Percentiles rank a stretch among this genome's conserved stretches.
These are phyloP conservation scores for Stegodyphus dumicola DNA, from an alignment of 1,140 invertebrate species.

Conservation along the genomic window DNA sequence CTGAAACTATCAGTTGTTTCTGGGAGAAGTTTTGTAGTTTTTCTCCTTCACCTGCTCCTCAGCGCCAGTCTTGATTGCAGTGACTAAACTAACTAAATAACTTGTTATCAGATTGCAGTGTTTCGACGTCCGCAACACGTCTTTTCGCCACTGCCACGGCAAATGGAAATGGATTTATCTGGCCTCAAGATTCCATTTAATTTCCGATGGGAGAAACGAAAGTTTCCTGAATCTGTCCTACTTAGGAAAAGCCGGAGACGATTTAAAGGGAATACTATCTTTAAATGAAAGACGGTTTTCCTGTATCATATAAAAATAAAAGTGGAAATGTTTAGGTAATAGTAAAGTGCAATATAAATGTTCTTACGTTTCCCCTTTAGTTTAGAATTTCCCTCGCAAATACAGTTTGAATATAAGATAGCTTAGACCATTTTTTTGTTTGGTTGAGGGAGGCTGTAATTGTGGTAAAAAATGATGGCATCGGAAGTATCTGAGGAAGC, in stretches of 20 bases:
- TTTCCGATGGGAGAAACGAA: conserved; percentile 48
- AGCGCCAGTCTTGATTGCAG: conserved; percentile 9
- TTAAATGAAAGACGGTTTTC: no score
- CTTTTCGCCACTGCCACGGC: not conserved
- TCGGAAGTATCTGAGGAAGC: no score
- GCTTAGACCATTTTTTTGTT: no score
- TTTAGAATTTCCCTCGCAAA: no score
- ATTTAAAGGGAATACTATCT: no score
- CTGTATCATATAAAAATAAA: no score
- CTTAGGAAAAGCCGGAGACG: not conserved
- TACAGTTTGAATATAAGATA: no score
- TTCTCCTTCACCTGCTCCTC: not conserved
- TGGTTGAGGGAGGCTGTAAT: no score
- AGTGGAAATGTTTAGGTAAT: no score
- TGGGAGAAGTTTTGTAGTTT: not conserved
- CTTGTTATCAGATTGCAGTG: conserved; percentile 56
- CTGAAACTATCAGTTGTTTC: not conserved
- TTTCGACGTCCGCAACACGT: not conserved
- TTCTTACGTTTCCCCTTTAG: no score
- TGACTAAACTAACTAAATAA: conserved; percentile 50
- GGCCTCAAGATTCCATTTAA: conserved; percentile 32
- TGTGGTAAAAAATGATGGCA: no score
- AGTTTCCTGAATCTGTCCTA: conserved; percentile 8
- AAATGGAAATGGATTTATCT: conserved; percentile 51
- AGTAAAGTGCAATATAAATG: no score